Base-by-base conservation (phyloP, 2,888 invertebrate genomes). In the Strigamia crassipes region DNA sequence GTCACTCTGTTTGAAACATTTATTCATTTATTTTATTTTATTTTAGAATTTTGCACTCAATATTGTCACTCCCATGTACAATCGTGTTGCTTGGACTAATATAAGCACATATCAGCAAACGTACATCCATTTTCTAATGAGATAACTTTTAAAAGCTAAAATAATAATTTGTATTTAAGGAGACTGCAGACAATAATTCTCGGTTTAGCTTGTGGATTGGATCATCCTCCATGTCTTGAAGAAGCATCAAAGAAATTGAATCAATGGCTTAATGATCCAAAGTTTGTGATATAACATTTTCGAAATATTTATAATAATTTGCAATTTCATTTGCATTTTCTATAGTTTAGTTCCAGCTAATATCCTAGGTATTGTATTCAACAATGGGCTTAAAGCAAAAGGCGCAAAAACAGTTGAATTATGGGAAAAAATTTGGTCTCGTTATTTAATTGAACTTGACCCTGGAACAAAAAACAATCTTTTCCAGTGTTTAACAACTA, bases 381-480 rank as follows among this genome's bases (percentile, higher is more conserved):
- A 0, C 4, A 10, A 78, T 31, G 78, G 78, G 2, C 15, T 78
- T 3, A 31, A 13, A 73, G 8, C 10, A 27, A 9, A 34, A 78
- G 34, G 89, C 18, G 91, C 92, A 82, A 87, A 89, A 0, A 92
- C 92, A 21, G 21, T 21, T 66, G 4, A 4, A 12, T 66, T 66
- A 79, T 97, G 96, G 96, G 89, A 94, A 23, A 88, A 89, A 82
- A 88, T 97, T 85, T 94, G 94, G 92, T 86, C 92, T 13, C 89
- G 92, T 82, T 97, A 94, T 87, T 86, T 91, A 81, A 88, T 89
- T 0, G 96, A 96, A 86, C 89, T 89, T 6, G 94, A 96, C 86
- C 94, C 94, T 0, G 93, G 92, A 82, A 96, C 96, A 86, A 93
- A 93, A 86, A 84, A 91, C 0, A 93, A 93, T 86, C 87, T 96